phyloP scores from a whole-genome alignment of 2,797 vertebrate genomes.

The Steatocranus sp. region DNA sequence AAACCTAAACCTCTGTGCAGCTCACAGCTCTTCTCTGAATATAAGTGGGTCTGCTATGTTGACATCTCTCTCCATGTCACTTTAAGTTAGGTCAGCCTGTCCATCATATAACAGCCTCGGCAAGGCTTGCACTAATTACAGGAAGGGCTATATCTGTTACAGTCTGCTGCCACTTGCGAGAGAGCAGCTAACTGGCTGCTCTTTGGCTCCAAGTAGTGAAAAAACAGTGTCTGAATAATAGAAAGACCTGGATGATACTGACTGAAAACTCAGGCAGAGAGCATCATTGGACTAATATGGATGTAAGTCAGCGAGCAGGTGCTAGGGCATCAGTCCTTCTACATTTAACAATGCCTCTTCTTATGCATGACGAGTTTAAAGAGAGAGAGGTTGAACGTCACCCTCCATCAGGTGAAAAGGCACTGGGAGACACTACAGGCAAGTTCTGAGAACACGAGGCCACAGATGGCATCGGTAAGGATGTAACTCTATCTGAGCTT shows the following conservation, averaged over 20 bases:
- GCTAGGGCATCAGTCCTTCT: background rate
- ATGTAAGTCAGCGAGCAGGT: background rate
- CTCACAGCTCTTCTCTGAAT: background rate
- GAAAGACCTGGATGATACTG: constrained; percentile 13
- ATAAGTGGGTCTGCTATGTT: constrained; percentile 11
- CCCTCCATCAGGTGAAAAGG: constrained; percentile 36
- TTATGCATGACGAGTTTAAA: constrained; percentile 16
- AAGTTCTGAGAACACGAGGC: constrained; percentile 25
- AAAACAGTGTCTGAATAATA: constrained; percentile 28
- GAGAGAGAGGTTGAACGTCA: constrained; percentile 26
- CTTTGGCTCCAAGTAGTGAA: constrained; percentile 23
- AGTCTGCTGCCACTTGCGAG: constrained; percentile 29
- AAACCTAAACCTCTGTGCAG: background rate
- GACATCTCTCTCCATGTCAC: constrained; percentile 5
- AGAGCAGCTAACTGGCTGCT: constrained; percentile 21
- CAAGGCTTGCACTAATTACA: constrained; percentile 58
- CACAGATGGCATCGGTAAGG: constrained; percentile 52
- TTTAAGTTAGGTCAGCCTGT: constrained; percentile 31
- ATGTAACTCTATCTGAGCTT: constrained; percentile 64
- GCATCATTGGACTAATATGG: background rate
- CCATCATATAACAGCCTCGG: constrained; percentile 31
- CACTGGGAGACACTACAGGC: background rate
- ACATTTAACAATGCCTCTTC: background rate
- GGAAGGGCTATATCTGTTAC: constrained; percentile 53
- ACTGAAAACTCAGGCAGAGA: constrained; percentile 22